Percentiles rank a stretch among this genome's conserved stretches.
Evolutionary conservation across 2,797 vertebrate species (phyloP).

Genomic region (Pangasius djambal): DNA sequence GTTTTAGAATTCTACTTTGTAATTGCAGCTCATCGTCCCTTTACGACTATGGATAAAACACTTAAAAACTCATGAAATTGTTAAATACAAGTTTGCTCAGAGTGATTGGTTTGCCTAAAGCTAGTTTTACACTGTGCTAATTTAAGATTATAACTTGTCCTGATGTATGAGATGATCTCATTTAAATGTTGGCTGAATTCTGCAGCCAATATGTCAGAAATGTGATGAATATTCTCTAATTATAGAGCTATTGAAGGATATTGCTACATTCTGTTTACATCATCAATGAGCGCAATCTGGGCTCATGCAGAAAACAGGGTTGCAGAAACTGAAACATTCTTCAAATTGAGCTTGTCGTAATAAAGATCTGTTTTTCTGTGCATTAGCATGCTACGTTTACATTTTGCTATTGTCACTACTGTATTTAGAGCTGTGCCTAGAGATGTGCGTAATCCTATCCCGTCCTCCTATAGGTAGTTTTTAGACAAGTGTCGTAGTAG

Average conservation of each 20-base stretch:
- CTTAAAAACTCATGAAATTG: not conserved
- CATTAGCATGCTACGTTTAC: not conserved
- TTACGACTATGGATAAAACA: not conserved
- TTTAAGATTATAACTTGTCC: not conserved
- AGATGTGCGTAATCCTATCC: not conserved
- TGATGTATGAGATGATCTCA: not conserved
- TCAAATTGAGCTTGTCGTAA: not conserved
- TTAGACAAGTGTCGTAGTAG: not conserved
- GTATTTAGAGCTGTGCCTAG: not conserved
- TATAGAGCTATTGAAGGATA: not conserved
- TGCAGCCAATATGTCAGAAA: not conserved
- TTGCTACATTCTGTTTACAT: not conserved
- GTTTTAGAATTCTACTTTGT: not conserved
- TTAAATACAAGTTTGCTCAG: not conserved
- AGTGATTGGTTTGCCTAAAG: conserved; percentile 42
- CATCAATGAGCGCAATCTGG: not conserved
- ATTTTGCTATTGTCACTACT: not conserved
- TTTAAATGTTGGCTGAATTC: not conserved
- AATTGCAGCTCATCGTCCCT: not conserved
- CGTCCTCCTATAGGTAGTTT: not conserved
- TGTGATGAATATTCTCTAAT: not conserved
- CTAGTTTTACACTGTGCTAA: not conserved
- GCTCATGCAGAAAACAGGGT: not conserved
- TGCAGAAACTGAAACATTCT: not conserved
- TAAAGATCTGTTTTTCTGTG: not conserved